Evolutionary conservation across 2,888 invertebrate species (phyloP).

Genomic region (Agrochola lychnidis): DNA sequence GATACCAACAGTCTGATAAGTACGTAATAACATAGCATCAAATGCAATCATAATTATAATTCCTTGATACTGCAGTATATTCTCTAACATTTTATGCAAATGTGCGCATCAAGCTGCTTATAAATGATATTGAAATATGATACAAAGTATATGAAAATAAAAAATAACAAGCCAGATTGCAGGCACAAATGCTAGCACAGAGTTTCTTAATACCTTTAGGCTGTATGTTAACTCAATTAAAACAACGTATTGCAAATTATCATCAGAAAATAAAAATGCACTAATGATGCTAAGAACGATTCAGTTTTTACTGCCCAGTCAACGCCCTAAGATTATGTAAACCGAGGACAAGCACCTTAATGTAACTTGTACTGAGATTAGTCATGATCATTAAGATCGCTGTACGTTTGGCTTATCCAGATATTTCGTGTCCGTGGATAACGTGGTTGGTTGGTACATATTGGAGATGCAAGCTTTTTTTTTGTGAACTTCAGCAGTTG

Average conservation of each 20-base stretch:
- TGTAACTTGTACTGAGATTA: slow-evolving; percentile 57
- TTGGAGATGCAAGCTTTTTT: slow-evolving; percentile 22
- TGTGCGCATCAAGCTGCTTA: not conserved
- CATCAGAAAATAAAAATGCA: slow-evolving; percentile 28
- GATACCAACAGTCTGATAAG: slow-evolving; percentile 1
- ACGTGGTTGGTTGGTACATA: slow-evolving; percentile 11
- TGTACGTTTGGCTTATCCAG: slow-evolving; percentile 38
- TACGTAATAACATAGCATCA: not conserved
- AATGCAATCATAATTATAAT: slow-evolving; percentile 28
- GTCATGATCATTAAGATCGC: slow-evolving; percentile 46
- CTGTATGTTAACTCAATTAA: slow-evolving; percentile 35
- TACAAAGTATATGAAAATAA: slow-evolving; percentile 10
- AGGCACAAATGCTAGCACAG: slow-evolving; percentile 5
- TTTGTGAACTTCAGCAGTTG: slow-evolving; percentile 8
- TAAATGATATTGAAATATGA: slow-evolving; percentile 9
- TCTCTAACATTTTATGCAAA: slow-evolving; percentile 27
- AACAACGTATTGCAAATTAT: slow-evolving; percentile 27
- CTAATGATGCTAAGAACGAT: slow-evolving; percentile 32
- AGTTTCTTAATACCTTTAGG: slow-evolving; percentile 21
- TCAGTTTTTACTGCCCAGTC: slow-evolving; percentile 54
- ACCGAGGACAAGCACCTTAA: slow-evolving; percentile 58
- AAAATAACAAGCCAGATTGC: not conserved
- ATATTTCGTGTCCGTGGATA: slow-evolving; percentile 37
- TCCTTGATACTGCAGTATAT: not conserved
- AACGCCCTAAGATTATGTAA: slow-evolving; percentile 63